phyloP scores from a whole-genome alignment of 2,797 vertebrate genomes.

The Acanthopagrus latus region DNA sequence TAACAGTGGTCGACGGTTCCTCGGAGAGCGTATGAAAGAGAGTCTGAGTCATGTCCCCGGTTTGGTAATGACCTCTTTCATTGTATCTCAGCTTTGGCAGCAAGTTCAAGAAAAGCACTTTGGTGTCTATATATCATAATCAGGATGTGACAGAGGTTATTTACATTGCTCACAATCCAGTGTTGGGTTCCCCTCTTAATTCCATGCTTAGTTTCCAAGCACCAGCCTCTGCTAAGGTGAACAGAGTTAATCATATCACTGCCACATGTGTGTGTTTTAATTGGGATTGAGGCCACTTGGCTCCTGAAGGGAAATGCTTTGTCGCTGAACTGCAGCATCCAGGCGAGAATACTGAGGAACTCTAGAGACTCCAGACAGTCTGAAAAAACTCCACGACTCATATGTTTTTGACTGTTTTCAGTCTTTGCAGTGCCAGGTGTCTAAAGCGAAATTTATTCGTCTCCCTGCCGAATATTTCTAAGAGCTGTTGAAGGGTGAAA shows the following conservation, averaged over 20 bases:
- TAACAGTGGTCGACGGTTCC: constrained; percentile 56
- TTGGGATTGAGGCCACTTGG: constrained; percentile 43
- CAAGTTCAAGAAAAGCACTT: constrained; percentile 57
- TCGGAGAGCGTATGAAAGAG: constrained; percentile 51
- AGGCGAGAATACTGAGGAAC: constrained; percentile 46
- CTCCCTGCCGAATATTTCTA: constrained; percentile 26
- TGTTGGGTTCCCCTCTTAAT: constrained; percentile 63
- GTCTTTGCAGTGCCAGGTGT: constrained; percentile 40
- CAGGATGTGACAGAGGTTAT: constrained; percentile 75
- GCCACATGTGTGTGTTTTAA: constrained; percentile 55
- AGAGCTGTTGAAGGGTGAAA: constrained; percentile 58
- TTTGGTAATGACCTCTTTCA: constrained; percentile 69
- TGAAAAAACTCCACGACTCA: constrained; percentile 28
- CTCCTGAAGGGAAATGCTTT: constrained; percentile 46
- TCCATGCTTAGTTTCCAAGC: constrained; percentile 54
- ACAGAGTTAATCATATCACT: constrained; percentile 49
- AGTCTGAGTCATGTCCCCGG: constrained; percentile 66
- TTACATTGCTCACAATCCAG: constrained; percentile 73
- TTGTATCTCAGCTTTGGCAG: constrained; percentile 67
- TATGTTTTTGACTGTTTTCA: constrained; percentile 52
- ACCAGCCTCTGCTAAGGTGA: constrained; percentile 50
- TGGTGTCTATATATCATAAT: constrained; percentile 78
- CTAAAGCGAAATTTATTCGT: constrained; percentile 44
- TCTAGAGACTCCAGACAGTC: constrained; percentile 24
- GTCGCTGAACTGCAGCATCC: constrained; percentile 59